phyloP scores from a whole-genome alignment of 1,140 invertebrate genomes.

The Potamilus streckersoni region DNA sequence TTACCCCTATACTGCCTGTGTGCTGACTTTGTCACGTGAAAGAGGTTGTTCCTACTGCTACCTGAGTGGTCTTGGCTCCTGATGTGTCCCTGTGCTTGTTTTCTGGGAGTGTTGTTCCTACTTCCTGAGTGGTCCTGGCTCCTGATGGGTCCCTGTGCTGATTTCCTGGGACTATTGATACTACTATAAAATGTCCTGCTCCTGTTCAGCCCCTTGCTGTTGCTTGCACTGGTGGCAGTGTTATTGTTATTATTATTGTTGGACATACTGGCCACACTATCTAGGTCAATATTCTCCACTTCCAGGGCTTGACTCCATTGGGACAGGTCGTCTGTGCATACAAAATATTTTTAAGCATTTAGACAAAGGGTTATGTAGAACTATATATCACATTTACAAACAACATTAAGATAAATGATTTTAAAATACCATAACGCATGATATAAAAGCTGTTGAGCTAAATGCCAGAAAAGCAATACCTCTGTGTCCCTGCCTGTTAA shows the following conservation, averaged over 20 bases:
- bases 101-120: too few species aligned
- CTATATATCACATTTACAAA: too few species aligned
- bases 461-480: too few species aligned
- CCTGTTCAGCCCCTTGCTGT: slow-evolving; percentile 6
- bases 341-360: too few species aligned
- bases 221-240: neutral
- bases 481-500: too few species aligned
- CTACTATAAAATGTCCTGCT: slow-evolving; percentile 16
- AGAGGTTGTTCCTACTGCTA: slow-evolving; percentile 29
- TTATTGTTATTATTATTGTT: neutral
- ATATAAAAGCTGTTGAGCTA: too few species aligned
- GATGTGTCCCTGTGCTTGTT: neutral
- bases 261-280: too few species aligned
- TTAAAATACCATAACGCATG: too few species aligned
- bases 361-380: too few species aligned
- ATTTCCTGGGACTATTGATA: slow-evolving; percentile 9
- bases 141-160: neutral
- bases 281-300: slow-evolving; percentile 34
- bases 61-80: neutral
- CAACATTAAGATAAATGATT: too few species aligned
- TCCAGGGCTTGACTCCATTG: slow-evolving; percentile 51
- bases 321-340: slow-evolving; percentile 44
- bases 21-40: slow-evolving; percentile 28
- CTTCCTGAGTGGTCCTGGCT: too few species aligned
- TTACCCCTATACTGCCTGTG: neutral